Evolutionary conservation across 2,113 vertebrate genomes (phyloP).

Genomic region (Eulemur macaco): DNA sequence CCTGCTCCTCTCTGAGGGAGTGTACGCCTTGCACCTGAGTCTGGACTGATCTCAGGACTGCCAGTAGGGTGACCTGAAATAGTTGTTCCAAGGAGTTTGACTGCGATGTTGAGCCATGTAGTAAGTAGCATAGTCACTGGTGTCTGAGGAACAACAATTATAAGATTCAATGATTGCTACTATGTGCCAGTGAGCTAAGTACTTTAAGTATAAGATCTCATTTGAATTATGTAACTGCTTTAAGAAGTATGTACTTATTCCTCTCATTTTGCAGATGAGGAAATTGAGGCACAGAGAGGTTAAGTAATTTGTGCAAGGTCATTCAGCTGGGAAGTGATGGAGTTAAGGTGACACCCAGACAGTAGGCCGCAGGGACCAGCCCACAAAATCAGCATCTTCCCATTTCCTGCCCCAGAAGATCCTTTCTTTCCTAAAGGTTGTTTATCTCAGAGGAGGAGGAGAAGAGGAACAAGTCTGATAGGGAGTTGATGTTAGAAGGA

Average conservation of each 20-base stretch:
- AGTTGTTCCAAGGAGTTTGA: background rate
- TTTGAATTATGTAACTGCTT: background rate
- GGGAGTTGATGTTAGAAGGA: background rate
- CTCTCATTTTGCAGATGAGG: background rate
- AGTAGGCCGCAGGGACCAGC: background rate
- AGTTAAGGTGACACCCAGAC: background rate
- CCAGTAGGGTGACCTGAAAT: background rate
- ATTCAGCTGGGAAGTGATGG: background rate
- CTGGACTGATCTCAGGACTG: rapidly evolving
- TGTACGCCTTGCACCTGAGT: background rate
- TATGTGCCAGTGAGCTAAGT: background rate
- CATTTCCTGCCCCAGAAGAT: too few relatives aligned
- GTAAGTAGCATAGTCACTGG: background rate
- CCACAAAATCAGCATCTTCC: background rate
- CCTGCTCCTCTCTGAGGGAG: background rate
- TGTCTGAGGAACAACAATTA: background rate
- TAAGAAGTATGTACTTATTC: background rate
- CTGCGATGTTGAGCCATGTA: background rate
- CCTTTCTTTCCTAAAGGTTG: background rate
- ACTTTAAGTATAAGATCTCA: background rate
- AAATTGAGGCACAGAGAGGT: background rate
- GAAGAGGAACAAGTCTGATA: background rate
- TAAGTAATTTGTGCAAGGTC: background rate
- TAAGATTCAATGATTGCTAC: background rate
- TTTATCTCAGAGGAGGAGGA: background rate